Evolutionary conservation across 2,888 invertebrate genomes (phyloP), one percentile per base, ranked within the genome.

Genomic region (Danaus chrysippus): DNA sequence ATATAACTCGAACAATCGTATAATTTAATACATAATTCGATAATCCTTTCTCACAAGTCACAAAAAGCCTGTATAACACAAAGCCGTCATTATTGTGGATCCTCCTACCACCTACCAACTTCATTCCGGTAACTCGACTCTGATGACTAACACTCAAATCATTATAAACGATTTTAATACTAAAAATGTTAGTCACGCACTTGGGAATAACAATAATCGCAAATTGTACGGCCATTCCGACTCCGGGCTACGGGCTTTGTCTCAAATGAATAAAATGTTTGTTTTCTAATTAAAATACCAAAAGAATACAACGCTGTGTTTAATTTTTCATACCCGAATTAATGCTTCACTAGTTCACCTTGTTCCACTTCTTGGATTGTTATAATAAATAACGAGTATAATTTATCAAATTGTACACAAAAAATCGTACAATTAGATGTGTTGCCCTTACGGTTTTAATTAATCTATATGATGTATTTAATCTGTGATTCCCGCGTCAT

Each of bases 151-250:
- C 44, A 53, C 52, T 23, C 11, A 53, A 53, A 34, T 19, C 42
- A 58, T 58, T 56, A 56, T 43, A 56, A 58, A 61, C 44, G 56
- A 58, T 42, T 56, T 56, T 58, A 64, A 56, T 58, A 61, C 58
- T 64, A 61, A 61, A 64, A 59, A 61, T 61, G 53, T 61, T 64
- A 64, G 61, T 64, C 64, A 64, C 61, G 56, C 61, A 54, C 41
- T 61, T 54, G 43, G 49, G 52, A 61, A 58, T 64, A 63, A 58
- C 60, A 64, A 64, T 64, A 61, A 56, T 58, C 55, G 54, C 46
- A 63, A 63, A 54, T 59, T 57, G 19, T 56, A 57, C 56, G 46
- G 8, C 23, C 44, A 52, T 59, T 53, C 41, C 17, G 15, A 23
- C 44, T 12, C 41, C 13, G 11, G 19, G 42, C 17, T 34, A 34